Conservation (phyloP, 2,113 vertebrate genomes). For the Hyaena hyaena region DNA sequence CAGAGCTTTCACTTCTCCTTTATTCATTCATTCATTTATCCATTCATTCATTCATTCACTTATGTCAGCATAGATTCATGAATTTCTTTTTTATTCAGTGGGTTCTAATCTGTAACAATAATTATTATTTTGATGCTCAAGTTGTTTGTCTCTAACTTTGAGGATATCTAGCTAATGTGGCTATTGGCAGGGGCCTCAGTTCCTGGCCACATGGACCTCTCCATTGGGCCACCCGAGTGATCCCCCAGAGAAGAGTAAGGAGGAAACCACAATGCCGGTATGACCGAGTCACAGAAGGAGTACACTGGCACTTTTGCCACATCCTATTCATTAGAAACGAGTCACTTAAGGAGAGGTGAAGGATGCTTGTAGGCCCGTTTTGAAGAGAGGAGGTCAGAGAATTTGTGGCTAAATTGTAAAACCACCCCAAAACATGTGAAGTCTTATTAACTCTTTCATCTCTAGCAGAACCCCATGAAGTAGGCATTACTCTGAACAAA, state of each 20-base stretch:
- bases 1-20: neutral
- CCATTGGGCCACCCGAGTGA: neutral
- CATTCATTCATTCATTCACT: neutral
- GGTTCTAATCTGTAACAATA: neutral
- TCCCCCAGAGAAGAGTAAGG: neutral
- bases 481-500: neutral
- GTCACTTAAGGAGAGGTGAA: neutral
- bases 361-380: neutral
- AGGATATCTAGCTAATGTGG: neutral
- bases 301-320: neutral
- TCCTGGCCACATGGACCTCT: neutral
- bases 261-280: neutral
- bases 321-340: neutral
- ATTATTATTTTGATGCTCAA: slow-evolving; percentile 14
- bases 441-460: neutral
- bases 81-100: slow-evolving; percentile 14
- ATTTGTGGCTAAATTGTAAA: neutral
- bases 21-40: neutral
- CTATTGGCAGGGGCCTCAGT: neutral
- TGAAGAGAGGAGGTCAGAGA: neutral
- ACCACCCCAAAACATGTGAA: neutral
- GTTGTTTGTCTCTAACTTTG: neutral
- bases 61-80: neutral
- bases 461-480: neutral
- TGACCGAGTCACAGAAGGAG: neutral